Conservation (phyloP, 2,113 vertebrate species). For the Ctenodactylus gundi region DNA sequence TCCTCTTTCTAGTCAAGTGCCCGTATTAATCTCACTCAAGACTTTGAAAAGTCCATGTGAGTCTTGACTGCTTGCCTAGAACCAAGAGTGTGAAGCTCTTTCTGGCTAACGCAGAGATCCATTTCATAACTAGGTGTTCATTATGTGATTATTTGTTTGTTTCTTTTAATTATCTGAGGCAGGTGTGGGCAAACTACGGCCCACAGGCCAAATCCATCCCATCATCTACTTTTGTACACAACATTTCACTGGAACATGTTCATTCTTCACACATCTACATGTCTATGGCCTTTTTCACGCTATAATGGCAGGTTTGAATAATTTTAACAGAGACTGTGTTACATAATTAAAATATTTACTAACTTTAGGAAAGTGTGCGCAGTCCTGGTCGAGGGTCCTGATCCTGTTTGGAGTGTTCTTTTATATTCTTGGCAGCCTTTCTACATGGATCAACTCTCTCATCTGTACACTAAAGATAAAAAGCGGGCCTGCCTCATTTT, state of each 20-base stretch:
- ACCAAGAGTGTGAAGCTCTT: not conserved
- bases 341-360: not conserved
- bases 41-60: not conserved
- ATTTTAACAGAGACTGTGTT: not conserved
- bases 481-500: not conserved
- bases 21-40: not conserved
- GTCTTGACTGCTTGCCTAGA: not conserved
- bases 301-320: not conserved
- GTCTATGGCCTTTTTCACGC: not conserved
- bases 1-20: not conserved
- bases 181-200: not conserved
- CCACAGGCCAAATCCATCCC: not conserved
- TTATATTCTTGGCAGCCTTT: not conserved
- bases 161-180: not conserved
- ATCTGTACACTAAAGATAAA: not conserved
- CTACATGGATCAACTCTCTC: not conserved
- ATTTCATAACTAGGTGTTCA: not conserved
- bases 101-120: not conserved
- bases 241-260: not conserved
- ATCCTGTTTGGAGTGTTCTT: not conserved
- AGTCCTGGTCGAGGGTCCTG: not conserved
- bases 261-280: not conserved
- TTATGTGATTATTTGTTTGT: not conserved
- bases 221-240: not conserved
- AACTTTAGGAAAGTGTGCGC: not conserved